Evolutionary conservation across 2,888 invertebrate genomes (phyloP).

Genomic region (Hofmannophila pseudospretella): DNA sequence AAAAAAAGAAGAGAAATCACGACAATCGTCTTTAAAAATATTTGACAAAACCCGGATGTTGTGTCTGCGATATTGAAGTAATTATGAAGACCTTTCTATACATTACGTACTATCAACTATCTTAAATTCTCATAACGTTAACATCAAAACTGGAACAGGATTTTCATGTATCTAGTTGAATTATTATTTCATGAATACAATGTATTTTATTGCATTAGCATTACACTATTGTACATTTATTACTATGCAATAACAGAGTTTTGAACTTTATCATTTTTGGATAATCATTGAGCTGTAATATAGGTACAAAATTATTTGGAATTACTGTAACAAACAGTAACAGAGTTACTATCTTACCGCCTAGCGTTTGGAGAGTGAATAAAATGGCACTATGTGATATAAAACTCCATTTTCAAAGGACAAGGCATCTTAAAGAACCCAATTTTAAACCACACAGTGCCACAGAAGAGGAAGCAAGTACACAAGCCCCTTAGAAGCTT

Average conservation of each 20-base stretch:
- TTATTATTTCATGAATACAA: slow-evolving; percentile 6
- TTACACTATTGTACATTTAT: slow-evolving; percentile 22
- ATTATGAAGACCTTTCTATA: too few relatives aligned
- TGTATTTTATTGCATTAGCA: slow-evolving; percentile 9
- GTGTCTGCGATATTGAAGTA: too few relatives aligned
- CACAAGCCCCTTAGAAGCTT: slow-evolving; percentile 46
- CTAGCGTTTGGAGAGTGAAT: slow-evolving; percentile 47
- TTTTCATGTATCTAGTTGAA: slow-evolving; percentile 13
- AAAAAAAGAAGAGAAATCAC: too few relatives aligned
- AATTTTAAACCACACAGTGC: slow-evolving; percentile 13
- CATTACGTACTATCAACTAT: too few relatives aligned
- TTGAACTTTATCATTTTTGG: slow-evolving; percentile 34
- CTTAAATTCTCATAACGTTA: too few relatives aligned
- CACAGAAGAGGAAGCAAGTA: slow-evolving; percentile 20
- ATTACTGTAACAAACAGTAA: slow-evolving; percentile 51
- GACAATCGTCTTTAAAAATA: too few relatives aligned
- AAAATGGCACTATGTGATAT: slow-evolving; percentile 17
- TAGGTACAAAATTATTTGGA: slow-evolving; percentile 61
- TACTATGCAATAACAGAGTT: slow-evolving; percentile 42
- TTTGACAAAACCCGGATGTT: too few relatives aligned
- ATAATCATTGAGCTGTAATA: slow-evolving; percentile 53
- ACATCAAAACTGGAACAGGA: too few relatives aligned
- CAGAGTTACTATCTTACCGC: slow-evolving; percentile 40
- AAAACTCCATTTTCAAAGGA: slow-evolving; percentile 3
- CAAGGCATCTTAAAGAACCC: background rate